These are phyloP conservation scores for Sebastiscus tertius DNA, from an alignment of 2,797 vertebrate genomes.

Conservation along the genomic window DNA sequence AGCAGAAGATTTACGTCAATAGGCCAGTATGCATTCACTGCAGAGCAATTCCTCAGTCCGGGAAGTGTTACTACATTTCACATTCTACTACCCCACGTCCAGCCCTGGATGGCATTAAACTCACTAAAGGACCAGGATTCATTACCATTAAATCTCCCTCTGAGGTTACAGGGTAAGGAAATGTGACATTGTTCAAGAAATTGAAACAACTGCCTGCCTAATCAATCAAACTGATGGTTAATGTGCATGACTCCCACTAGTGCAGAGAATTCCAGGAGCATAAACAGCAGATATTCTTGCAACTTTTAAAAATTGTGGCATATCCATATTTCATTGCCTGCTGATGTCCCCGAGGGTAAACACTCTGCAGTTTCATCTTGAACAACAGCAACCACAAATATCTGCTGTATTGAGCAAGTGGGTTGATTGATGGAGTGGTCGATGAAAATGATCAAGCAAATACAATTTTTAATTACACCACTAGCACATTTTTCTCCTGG, in stretches of 20 bases:
- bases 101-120: constrained; percentile 68
- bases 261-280: constrained; percentile 35
- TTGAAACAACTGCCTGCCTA: constrained; percentile 67
- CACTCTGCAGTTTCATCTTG: constrained; percentile 57
- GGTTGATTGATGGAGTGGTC: constrained; percentile 66
- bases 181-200: constrained; percentile 76
- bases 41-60: constrained; percentile 64
- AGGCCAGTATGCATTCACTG: constrained; percentile 55
- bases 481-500: constrained; percentile 33
- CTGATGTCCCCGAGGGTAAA: constrained; percentile 55
- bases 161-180: constrained; percentile 71
- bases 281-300: constrained; percentile 63
- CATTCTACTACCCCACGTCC: constrained; percentile 64
- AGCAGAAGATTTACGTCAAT: constrained; percentile 66
- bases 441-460: constrained; percentile 69
- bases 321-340: constrained; percentile 68
- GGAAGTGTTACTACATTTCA: constrained; percentile 73
- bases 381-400: constrained; percentile 54
- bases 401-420: constrained; percentile 53
- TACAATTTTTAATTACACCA: constrained; percentile 69
- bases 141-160: constrained; percentile 78
- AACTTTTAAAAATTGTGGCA: constrained; percentile 62
- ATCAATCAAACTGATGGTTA: constrained; percentile 72
- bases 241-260: constrained; percentile 50
- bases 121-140: constrained; percentile 67